These are phyloP conservation scores for Gymnogyps californianus DNA, from an alignment of 2,113 vertebrate genomes.

Conservation along the genomic window DNA sequence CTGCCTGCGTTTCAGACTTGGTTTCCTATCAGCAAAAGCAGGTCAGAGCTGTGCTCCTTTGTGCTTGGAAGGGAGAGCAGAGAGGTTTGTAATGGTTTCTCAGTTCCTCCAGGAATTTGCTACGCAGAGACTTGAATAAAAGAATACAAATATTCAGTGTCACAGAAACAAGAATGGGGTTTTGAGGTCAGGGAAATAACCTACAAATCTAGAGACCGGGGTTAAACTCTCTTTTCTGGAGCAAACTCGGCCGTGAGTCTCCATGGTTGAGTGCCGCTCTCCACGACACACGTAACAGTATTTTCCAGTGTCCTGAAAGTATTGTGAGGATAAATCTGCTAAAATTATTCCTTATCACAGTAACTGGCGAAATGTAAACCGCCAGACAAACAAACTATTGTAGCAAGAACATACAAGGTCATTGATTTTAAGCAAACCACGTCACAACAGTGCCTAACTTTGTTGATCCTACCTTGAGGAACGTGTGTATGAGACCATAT, in stretches of 20 bases:
- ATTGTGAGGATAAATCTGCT: neutral
- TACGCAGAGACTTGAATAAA: neutral
- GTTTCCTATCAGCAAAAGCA: neutral
- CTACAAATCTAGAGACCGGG: neutral
- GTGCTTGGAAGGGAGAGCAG: neutral
- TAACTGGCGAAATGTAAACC: neutral
- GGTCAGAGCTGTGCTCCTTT: neutral
- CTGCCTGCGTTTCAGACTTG: neutral
- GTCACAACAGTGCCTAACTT: neutral
- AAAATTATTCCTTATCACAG: neutral
- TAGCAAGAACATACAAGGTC: neutral
- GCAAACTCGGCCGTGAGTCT: neutral
- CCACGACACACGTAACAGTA: neutral
- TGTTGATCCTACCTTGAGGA: neutral
- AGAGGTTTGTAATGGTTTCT: neutral
- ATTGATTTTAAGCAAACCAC: neutral
- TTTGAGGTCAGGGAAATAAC: neutral
- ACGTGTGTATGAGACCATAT: rapidly evolving
- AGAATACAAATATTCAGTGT: neutral
- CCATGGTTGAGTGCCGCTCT: neutral
- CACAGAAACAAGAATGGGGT: neutral
- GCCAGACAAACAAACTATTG: neutral
- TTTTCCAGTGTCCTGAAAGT: neutral
- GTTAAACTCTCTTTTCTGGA: neutral
- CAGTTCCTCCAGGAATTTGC: conserved; percentile 16